Evolutionary conservation across 2,797 vertebrate genomes (phyloP).

Genomic region (Chromis chromis): DNA sequence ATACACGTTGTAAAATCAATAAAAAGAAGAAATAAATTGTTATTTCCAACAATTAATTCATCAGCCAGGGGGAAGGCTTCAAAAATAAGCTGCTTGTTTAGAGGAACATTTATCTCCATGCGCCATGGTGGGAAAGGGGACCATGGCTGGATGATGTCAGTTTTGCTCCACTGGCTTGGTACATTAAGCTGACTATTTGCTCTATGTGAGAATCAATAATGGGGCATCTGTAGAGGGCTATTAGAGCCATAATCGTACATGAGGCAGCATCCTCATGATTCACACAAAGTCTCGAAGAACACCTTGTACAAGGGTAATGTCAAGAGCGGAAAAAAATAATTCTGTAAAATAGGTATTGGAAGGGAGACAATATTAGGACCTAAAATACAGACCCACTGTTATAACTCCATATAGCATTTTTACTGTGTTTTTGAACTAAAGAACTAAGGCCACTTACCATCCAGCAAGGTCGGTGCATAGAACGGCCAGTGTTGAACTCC

Average conservation of each 20-base stretch:
- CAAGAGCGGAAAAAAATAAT: conserved; percentile 38
- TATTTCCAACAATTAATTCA: conserved; percentile 64
- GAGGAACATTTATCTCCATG: conserved; percentile 74
- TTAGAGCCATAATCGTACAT: conserved; percentile 78
- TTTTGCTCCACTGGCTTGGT: conserved; percentile 75
- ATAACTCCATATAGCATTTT: conserved; percentile 4
- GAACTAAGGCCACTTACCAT: background rate
- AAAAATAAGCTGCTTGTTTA: conserved; percentile 66
- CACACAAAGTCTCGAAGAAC: conserved; percentile 67
- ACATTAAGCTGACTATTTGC: conserved; percentile 75
- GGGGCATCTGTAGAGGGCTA: conserved; percentile 76
- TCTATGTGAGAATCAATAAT: conserved; percentile 80
- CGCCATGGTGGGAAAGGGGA: conserved; percentile 52
- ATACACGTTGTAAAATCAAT: conserved; percentile 34
- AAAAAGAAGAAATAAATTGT: conserved; percentile 44
- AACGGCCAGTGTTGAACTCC: conserved; percentile 15
- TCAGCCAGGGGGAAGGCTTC: conserved; percentile 40
- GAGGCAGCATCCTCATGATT: conserved; percentile 73
- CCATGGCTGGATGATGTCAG: conserved; percentile 72
- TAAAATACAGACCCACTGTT: conserved; percentile 13
- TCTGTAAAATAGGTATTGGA: conserved; percentile 34
- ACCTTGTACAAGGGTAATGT: conserved; percentile 77
- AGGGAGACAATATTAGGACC: conserved; percentile 24
- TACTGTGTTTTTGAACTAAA: background rate
- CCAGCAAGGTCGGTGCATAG: conserved; percentile 3